Percentiles rank a stretch among this genome's conserved stretches.
phyloP scores from a whole-genome alignment of 1,140 invertebrate genomes.

The Drosophila aff. region DNA sequence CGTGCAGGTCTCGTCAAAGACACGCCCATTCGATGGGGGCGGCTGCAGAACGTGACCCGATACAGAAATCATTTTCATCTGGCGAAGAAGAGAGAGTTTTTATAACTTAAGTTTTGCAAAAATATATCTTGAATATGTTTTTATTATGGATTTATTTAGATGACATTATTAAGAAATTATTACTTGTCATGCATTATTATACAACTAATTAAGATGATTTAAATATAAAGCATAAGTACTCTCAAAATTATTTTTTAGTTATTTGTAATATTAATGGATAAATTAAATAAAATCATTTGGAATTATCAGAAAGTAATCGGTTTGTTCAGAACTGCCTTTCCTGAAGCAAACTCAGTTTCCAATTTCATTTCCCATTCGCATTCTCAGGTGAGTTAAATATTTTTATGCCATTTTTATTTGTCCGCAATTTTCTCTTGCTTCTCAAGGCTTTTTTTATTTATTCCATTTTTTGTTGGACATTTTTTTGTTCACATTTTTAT shows the following conservation, averaged over 20 bases:
- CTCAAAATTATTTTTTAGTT: not conserved
- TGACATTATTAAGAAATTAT: not conserved
- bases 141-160: not conserved
- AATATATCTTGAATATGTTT: not conserved
- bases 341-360: too few relatives aligned
- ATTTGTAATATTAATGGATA: not conserved
- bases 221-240: too few relatives aligned
- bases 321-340: not conserved
- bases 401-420: slow-evolving; percentile 52
- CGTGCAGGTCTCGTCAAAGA: slow-evolving; percentile 1
- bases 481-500: slow-evolving; percentile 60
- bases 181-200: too few relatives aligned
- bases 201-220: too few relatives aligned
- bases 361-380: not conserved
- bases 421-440: slow-evolving; percentile 20
- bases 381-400: slow-evolving; percentile 55
- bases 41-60: slow-evolving; percentile 6
- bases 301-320: not conserved
- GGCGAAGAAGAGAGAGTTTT: too few relatives aligned
- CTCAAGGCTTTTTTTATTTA: slow-evolving; percentile 20
- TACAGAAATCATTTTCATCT: not conserved
- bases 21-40: slow-evolving; percentile 7
- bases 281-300: too few relatives aligned
- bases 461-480: slow-evolving; percentile 16
- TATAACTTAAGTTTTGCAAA: not conserved